Evolutionary conservation across 2,797 vertebrate genomes (phyloP).

Genomic region (Pteronotus mesoamericanus): DNA sequence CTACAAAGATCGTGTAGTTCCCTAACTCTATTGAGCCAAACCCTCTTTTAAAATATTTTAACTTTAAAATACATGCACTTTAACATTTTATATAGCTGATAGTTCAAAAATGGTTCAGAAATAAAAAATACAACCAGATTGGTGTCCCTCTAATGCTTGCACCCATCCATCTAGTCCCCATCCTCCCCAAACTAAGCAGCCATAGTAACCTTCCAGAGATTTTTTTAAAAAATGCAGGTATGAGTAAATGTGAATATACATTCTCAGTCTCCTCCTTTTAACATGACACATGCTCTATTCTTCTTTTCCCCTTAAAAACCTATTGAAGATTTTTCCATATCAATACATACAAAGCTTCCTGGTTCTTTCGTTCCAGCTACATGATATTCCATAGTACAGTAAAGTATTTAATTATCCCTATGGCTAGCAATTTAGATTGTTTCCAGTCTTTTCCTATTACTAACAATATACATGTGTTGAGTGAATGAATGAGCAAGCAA

Average conservation of each 20-base stretch:
- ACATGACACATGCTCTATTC: not conserved
- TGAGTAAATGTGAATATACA: not conserved
- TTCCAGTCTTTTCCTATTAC: not conserved
- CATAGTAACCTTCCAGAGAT: not conserved
- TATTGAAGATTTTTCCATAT: not conserved
- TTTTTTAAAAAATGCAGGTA: not conserved
- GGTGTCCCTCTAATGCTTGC: not conserved
- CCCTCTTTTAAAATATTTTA: slow-evolving; percentile 24
- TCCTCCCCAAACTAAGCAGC: not conserved
- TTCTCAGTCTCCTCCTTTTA: not conserved
- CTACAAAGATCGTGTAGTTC: not conserved
- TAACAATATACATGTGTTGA: not conserved
- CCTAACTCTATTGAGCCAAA: not conserved
- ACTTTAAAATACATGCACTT: slow-evolving; percentile 30
- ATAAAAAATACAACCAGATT: not conserved
- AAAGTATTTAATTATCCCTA: not conserved
- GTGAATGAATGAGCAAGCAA: not conserved
- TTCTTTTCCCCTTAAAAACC: not conserved
- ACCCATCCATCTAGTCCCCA: not conserved
- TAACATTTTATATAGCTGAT: not conserved
- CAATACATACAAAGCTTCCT: not conserved
- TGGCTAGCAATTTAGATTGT: not conserved
- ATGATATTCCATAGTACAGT: not conserved
- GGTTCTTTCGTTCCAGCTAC: not conserved
- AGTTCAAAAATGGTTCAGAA: not conserved